phyloP scores from a whole-genome alignment of 2,113 vertebrate genomes.

The Ophthalmolycus amberensis region DNA sequence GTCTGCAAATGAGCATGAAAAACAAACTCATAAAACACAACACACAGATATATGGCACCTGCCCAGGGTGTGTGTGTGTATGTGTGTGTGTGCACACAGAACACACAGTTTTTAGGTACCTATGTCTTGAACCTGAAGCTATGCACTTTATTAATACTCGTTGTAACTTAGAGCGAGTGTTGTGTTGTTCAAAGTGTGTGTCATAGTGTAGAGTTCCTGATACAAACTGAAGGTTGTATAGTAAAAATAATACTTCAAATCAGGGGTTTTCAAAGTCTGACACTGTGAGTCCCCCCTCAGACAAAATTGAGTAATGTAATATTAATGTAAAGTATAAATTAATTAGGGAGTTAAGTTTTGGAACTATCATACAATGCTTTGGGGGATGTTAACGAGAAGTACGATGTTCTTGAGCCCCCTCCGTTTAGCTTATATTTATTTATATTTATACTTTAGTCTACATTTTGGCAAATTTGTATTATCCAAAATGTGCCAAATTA shows the following conservation, averaged over 20 bases:
- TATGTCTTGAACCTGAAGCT: neutral
- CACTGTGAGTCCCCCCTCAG: neutral
- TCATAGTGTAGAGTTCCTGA: neutral
- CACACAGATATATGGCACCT: constrained; percentile 8
- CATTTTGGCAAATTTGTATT: neutral
- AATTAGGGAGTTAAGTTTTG: no score
- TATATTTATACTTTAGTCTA: neutral
- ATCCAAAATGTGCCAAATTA: neutral
- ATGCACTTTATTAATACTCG: neutral
- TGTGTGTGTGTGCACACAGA: neutral
- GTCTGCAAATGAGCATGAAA: constrained; percentile 48
- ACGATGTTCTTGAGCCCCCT: neutral
- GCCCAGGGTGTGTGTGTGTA: neutral
- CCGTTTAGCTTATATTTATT: neutral
- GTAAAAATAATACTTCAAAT: neutral
- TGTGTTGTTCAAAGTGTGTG: neutral
- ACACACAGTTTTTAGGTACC: neutral
- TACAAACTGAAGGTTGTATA: neutral
- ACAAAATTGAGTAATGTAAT: no score
- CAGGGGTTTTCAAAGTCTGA: neutral
- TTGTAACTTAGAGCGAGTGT: neutral
- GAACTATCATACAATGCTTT: neutral
- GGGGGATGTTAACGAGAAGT: neutral
- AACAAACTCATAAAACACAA: constrained; percentile 46
- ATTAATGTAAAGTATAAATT: no score